These are phyloP conservation scores for Hipposideros larvatus DNA, from an alignment of 2,797 vertebrate species.

Conservation along the genomic window DNA sequence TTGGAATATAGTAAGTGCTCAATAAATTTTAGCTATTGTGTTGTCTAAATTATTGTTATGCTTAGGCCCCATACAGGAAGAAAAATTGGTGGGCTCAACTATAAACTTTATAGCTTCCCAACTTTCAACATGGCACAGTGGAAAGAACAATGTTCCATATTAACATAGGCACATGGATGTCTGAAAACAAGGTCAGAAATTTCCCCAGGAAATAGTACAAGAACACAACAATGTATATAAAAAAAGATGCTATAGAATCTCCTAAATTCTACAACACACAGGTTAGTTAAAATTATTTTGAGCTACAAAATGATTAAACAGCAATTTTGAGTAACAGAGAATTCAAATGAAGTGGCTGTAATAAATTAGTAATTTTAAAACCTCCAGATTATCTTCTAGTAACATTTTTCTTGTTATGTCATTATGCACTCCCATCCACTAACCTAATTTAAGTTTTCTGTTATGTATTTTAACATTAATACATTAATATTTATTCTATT, in stretches of 20 bases:
- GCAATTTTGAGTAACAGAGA: neutral
- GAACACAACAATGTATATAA: neutral
- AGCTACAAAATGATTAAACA: neutral
- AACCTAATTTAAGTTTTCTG: neutral
- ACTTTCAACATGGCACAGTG: neutral
- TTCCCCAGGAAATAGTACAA: neutral
- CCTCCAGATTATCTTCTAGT: neutral
- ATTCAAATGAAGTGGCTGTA: neutral
- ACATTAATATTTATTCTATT: neutral
- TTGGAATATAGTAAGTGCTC: neutral
- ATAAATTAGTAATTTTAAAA: neutral
- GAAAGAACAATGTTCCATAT: neutral
- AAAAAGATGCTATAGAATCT: neutral
- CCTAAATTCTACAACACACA: neutral
- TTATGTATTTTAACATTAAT: neutral
- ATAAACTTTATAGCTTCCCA: neutral
- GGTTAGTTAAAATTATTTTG: neutral
- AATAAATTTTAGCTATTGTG: neutral
- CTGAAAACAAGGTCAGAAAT: conserved; percentile 24
- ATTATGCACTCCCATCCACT: neutral
- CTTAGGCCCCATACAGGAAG: neutral
- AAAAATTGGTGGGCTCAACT: neutral
- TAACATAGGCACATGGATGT: neutral
- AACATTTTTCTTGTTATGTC: neutral
- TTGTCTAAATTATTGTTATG: neutral